Evolutionary conservation across 2,797 vertebrate species (phyloP), one percentile per base, ranked within the genome.

Genomic region (Sebastes hubbsi): DNA sequence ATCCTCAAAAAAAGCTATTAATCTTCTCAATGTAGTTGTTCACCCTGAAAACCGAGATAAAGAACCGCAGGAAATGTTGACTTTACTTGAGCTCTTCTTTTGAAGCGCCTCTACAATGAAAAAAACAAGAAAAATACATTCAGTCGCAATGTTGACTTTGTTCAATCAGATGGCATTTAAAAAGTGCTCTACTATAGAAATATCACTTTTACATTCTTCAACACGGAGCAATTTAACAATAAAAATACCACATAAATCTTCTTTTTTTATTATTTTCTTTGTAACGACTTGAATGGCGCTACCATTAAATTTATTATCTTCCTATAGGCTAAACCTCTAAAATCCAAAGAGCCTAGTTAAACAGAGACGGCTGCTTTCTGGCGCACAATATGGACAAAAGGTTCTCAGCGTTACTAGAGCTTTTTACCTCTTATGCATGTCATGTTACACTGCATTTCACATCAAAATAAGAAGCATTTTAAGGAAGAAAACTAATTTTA

Each of bases 1-100:
- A 93, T 94, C 92, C 91, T 92, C 92, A 91, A 14, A 85, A 91
- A 95, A 94, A 92, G 89, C 94, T 92, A 95, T 95, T 95, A 92
- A 95, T 95, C 95, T 95, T 90, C 88, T 92, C 91, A 88, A 86
- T 93, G 93, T 88, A 92, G 94, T 91, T 93, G 92, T 94, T 95
- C 93, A 93, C 92, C 93, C 92, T 95, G 95, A 95, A 95, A 94
- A 94, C 90, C 89, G 84, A 94, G 93, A 95, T 95, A 95, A 95
- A 93, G 93, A 95, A 91, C 90, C 90, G 72, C 90, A 92, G 94
- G 93, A 95, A 93, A 94, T 94, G 93, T 95, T 94, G 90, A 95
- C 94, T 95, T 95, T 94, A 90, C 91, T 92, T 58, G 72, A 86
- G 85, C 90, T 90, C 79, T 64, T 90, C 87, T 89, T 94, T 90